Percentiles rank a stretch among this genome's conserved stretches.
Evolutionary conservation across 2,113 vertebrate species (phyloP).

Genomic region (Albula goreensis): DNA sequence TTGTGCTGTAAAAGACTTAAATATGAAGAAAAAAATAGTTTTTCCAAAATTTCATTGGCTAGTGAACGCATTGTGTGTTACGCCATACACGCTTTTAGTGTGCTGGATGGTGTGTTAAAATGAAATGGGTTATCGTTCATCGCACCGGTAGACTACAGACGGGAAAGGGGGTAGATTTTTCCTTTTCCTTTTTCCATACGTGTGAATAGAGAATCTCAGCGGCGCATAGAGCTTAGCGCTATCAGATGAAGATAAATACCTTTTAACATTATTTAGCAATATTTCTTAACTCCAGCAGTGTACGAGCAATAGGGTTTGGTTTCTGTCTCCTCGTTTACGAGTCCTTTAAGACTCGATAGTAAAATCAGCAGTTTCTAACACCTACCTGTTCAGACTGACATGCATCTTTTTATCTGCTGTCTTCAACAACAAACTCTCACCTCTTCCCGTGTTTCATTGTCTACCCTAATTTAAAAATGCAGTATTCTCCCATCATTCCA

Average conservation of each 20-base stretch:
- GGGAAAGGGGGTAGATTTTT: not conserved
- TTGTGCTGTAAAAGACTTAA: not conserved
- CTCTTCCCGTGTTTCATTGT: not conserved
- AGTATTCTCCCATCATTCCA: not conserved
- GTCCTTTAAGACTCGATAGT: not conserved
- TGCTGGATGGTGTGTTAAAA: not conserved
- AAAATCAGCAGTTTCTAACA: not conserved
- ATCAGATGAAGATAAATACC: not conserved
- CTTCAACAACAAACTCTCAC: not conserved
- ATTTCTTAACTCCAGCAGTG: not conserved
- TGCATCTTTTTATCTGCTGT: not conserved
- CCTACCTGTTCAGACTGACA: not conserved
- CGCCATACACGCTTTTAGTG: not conserved
- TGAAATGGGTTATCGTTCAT: not conserved
- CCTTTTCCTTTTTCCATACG: constrained; percentile 21
- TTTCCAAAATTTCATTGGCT: not conserved
- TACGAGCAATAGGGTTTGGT: not conserved
- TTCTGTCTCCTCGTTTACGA: not conserved
- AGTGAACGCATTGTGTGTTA: not conserved
- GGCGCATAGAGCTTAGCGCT: not conserved
- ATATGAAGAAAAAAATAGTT: not conserved
- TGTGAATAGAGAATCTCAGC: constrained; percentile 3
- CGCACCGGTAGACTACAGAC: not conserved
- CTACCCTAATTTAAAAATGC: not conserved
- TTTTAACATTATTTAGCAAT: not conserved